These are phyloP conservation scores for Philaethria dido DNA, from an alignment of 2,888 invertebrate genomes.

Conservation along the genomic window DNA sequence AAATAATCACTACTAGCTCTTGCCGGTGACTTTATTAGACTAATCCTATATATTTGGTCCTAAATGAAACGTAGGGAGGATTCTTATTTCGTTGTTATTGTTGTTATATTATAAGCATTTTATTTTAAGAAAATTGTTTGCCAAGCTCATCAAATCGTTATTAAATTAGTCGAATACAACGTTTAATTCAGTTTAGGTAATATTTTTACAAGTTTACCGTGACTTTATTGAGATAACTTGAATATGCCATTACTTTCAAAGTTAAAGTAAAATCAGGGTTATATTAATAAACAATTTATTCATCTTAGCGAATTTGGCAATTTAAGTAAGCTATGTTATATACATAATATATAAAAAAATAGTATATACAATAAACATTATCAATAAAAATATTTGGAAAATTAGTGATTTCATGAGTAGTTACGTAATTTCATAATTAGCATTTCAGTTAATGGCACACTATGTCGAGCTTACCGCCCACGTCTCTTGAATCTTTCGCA, in stretches of 20 bases:
- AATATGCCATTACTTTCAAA: no score
- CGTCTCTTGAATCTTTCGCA: conserved; percentile 4
- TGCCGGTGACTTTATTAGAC: background rate
- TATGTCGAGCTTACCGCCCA: conserved; percentile 3
- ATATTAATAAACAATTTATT: background rate
- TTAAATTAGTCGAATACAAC: no score
- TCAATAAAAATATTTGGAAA: background rate
- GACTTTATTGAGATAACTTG: no score
- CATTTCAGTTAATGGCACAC: background rate
- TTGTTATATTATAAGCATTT: no score
- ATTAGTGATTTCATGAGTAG: background rate
- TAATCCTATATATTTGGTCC: background rate
- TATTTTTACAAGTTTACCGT: no score
- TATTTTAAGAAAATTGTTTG: no score
- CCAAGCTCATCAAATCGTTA: no score
- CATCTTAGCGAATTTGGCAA: background rate
- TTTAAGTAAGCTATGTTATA: background rate
- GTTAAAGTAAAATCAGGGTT: no score
- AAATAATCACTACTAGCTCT: conserved; percentile 11
- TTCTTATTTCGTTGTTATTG: no score
- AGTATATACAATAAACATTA: background rate
- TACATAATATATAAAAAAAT: no score
- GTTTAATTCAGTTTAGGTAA: no score
- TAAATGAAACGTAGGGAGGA: background rate
- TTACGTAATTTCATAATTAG: background rate